Conservation (phyloP, 2,888 invertebrate genomes). For the Lithosia quadra region DNA sequence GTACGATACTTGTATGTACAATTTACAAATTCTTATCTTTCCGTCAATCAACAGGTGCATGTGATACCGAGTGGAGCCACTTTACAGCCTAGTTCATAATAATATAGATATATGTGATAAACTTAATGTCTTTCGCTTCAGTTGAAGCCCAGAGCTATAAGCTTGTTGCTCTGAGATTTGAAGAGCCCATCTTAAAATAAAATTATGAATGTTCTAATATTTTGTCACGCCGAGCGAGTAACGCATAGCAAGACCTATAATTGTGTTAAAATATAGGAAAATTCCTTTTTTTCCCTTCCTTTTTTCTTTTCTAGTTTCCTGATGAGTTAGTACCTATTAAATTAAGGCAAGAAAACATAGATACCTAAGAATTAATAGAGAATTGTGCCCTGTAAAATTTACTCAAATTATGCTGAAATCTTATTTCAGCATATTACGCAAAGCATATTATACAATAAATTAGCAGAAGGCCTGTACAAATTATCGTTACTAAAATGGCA, state of each 20-base stretch:
- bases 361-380: too few relatives aligned
- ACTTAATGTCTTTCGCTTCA: not conserved
- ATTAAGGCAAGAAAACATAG: too few relatives aligned
- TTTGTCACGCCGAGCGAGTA: not conserved
- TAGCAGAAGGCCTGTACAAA: constrained; percentile 7
- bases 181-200: too few relatives aligned
- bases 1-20: too few relatives aligned
- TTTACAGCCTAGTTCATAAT: not conserved
- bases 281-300: not conserved
- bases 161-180: too few relatives aligned
- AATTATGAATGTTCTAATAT: not conserved
- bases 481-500: not conserved
- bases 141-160: not conserved
- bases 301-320: not conserved
- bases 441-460: constrained; percentile 1
- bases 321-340: not conserved
- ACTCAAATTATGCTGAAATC: too few relatives aligned
- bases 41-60: not conserved
- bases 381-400: too few relatives aligned
- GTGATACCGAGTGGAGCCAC: not conserved
- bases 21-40: too few relatives aligned
- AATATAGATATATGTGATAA: not conserved
- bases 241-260: not conserved
- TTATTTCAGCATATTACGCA: not conserved
- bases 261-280: not conserved